phyloP scores from a whole-genome alignment of 2,888 invertebrate genomes.

The Ectemnius cavifrons region DNA sequence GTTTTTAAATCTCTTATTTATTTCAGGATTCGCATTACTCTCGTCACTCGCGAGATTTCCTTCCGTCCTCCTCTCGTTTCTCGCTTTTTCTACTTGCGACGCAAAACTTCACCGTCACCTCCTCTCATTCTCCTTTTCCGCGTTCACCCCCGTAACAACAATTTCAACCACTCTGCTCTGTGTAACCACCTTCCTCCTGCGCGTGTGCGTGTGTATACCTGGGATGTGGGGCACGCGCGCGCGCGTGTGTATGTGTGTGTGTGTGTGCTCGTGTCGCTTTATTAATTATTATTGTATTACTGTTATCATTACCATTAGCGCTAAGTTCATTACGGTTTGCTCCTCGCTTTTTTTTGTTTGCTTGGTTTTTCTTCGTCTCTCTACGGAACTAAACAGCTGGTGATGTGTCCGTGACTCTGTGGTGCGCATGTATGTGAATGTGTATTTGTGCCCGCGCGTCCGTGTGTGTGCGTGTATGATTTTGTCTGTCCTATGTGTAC shows the following conservation, averaged over 20 bases:
- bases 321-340: slow-evolving; percentile 47
- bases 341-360: slow-evolving; percentile 30
- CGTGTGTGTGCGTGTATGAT: slow-evolving; percentile 10
- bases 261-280: slow-evolving; percentile 37
- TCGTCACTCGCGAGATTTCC: slow-evolving; percentile 5
- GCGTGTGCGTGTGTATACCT: background rate
- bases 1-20: background rate
- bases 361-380: slow-evolving; percentile 36
- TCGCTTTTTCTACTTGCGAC: background rate
- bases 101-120: too few species aligned
- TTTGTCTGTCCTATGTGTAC: slow-evolving; percentile 4
- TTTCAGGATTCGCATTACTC: background rate
- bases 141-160: background rate
- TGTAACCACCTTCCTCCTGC: background rate
- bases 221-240: background rate
- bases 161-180: background rate
- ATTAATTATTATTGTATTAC: slow-evolving; percentile 61
- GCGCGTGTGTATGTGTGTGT: background rate
- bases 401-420: background rate
- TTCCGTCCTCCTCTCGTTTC: background rate
- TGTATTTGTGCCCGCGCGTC: background rate
- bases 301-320: slow-evolving; percentile 58
- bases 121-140: background rate
- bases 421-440: too few species aligned
- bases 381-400: slow-evolving; percentile 13